Percentiles rank a stretch among this genome's conserved stretches.
These are phyloP conservation scores for Hymenopus coronatus DNA, from an alignment of 2,888 invertebrate species.

Conservation along the genomic window DNA sequence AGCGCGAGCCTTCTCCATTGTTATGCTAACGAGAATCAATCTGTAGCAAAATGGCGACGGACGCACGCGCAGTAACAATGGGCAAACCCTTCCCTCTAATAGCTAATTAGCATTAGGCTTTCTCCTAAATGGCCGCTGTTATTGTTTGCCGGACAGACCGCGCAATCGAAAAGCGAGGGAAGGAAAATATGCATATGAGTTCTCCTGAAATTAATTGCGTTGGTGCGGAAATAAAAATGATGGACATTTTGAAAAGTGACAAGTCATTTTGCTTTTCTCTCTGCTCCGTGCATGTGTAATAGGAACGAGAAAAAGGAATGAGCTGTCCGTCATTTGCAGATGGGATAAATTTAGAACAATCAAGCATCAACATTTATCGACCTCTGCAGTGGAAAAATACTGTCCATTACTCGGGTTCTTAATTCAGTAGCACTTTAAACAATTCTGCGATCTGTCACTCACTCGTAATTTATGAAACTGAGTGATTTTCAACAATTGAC, in stretches of 20 bases:
- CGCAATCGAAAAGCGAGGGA: background rate
- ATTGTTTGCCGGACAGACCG: background rate
- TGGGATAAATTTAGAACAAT: background rate
- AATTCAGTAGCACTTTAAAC: background rate
- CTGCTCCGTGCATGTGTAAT: background rate
- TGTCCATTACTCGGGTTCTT: background rate
- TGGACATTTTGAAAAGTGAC: slow-evolving; percentile 6
- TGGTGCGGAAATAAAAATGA: slow-evolving; percentile 14
- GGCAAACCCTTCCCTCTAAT: slow-evolving; percentile 10
- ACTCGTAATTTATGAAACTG: background rate
- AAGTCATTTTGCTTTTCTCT: background rate
- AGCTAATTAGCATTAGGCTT: slow-evolving; percentile 14
- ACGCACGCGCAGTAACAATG: slow-evolving; percentile 2
- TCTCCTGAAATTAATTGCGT: slow-evolving; percentile 2
- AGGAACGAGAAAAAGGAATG: background rate
- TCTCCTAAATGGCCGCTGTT: slow-evolving; percentile 12
- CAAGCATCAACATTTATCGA: background rate
- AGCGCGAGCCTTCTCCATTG: background rate
- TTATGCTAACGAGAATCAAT: slow-evolving; percentile 16
- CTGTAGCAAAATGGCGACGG: slow-evolving; percentile 13
- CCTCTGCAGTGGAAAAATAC: background rate
- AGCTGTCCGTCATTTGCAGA: background rate
- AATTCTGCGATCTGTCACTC: background rate
- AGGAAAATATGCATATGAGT: background rate
- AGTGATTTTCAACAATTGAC: background rate